Conservation (phyloP, 2,113 vertebrate species). For the Elephantulus edwardii region DNA sequence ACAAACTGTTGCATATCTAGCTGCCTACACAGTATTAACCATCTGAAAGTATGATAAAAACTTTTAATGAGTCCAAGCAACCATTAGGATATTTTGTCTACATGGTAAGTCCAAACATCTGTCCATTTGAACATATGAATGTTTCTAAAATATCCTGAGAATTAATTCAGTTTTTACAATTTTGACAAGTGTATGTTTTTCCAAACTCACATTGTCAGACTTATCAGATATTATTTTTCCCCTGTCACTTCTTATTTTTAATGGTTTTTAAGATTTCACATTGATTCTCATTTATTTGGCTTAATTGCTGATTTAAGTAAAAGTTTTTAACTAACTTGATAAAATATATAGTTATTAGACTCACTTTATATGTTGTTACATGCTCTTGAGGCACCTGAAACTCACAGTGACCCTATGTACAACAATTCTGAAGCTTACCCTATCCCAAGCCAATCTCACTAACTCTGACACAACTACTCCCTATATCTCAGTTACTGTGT, state of each 20-base stretch:
- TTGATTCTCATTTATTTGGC: not conserved
- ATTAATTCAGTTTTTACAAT: not conserved
- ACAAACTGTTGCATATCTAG: conserved; percentile 11
- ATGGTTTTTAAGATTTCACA: not conserved
- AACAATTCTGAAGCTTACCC: too few species aligned
- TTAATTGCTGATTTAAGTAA: conserved; percentile 9
- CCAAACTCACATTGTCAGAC: not conserved
- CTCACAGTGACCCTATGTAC: too few species aligned
- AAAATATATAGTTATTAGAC: not conserved
- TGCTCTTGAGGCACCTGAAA: too few species aligned
- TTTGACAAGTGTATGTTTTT: conserved; percentile 8
- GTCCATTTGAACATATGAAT: conserved; percentile 37
- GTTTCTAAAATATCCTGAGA: conserved; percentile 45
- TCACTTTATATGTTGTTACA: too few species aligned
- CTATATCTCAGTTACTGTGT: too few species aligned
- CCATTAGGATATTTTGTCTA: conserved; percentile 57
- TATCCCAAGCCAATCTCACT: too few species aligned
- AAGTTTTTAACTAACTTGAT: not conserved
- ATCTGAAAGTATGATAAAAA: conserved; percentile 7
- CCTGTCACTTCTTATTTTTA: not conserved
- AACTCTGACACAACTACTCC: too few species aligned
- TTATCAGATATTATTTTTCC: conserved; percentile 2
- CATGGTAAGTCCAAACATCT: conserved; percentile 49
- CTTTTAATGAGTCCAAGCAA: not conserved
- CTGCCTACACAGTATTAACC: not conserved